Base-by-base conservation (phyloP, 2,888 invertebrate species). In the Alcis repandata region DNA sequence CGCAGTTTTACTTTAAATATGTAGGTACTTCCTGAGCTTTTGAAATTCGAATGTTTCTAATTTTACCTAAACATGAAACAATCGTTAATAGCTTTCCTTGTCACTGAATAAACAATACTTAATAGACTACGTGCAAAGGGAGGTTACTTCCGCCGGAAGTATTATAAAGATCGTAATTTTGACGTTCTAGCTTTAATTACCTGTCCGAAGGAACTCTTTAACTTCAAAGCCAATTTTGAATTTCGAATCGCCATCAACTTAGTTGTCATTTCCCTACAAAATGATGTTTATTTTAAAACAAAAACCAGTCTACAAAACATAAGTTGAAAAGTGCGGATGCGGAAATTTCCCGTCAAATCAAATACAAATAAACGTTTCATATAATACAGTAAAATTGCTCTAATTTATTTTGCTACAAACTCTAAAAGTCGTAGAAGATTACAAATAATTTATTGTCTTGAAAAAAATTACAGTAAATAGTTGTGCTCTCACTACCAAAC, bases 181-280 rank as follows among this genome's bases (percentile, higher is more conserved):
- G 49, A 48, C 51, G 33, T 64, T 46, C 43, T 40, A 59, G 69
- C 70, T 69, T 73, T 71, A 78, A 79, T 79, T 73, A 75, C 27
- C 70, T 75, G 70, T 70, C 71, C 8, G 49, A 75, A 71, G 70
- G 60, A 73, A 64, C 53, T 67, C 7, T 45, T 8, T 38, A 15
- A 61, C 68, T 71, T 77, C 70, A 73, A 78, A 79, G 72, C 36
- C 7, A 45, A 46, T 52, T 70, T 78, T 70, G 41, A 70, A 67
- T 71, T 64, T 52, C 11, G 19, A 69, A 69, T 59, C 13, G 17
- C 49, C 32, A 17, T 41, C 54, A 40, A 27, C 15, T 27, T 45
- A 27, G n/a, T 4, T 51, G 49, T 43, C 20, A 52, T 43, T 59
- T 49, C 13, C 13, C 13, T 8, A 17, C 4, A 51, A 20, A 2